Conservation (phyloP, 2,797 vertebrate species). For the Cygnus olor region DNA sequence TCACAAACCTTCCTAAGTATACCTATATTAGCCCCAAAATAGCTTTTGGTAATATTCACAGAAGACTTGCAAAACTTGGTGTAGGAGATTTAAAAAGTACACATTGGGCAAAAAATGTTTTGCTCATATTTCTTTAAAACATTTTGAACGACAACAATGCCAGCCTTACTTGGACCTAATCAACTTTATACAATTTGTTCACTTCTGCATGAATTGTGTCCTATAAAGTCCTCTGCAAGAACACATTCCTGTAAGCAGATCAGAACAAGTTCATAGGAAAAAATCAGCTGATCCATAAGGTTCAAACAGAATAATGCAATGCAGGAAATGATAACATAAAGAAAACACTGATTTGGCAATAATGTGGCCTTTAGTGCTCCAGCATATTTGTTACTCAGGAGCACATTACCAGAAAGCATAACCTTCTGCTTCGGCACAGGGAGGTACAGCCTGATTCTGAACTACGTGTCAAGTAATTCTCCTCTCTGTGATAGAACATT, state of each 20-base stretch:
- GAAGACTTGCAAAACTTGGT: background rate
- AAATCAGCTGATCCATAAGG: background rate
- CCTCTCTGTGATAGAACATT: background rate
- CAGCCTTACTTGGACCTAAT: background rate
- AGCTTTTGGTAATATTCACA: background rate
- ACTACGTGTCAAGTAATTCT: background rate
- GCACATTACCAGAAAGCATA: background rate
- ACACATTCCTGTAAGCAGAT: background rate
- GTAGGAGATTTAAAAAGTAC: background rate
- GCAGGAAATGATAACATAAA: background rate
- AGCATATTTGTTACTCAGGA: background rate
- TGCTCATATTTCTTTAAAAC: background rate
- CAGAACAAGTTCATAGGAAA: background rate
- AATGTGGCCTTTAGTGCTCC: background rate
- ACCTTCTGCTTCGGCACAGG: background rate
- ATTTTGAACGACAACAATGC: background rate
- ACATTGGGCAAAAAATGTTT: background rate
- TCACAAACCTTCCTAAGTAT: background rate
- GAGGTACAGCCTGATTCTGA: background rate
- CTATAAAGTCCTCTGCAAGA: background rate
- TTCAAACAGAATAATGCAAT: background rate
- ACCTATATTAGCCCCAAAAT: background rate
- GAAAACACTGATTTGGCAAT: background rate
- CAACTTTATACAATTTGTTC: background rate
- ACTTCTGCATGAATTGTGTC: rapidly evolving